Conservation (phyloP, 64 coral and sea anemone species). For the Stichodactyla mertensii region DNA sequence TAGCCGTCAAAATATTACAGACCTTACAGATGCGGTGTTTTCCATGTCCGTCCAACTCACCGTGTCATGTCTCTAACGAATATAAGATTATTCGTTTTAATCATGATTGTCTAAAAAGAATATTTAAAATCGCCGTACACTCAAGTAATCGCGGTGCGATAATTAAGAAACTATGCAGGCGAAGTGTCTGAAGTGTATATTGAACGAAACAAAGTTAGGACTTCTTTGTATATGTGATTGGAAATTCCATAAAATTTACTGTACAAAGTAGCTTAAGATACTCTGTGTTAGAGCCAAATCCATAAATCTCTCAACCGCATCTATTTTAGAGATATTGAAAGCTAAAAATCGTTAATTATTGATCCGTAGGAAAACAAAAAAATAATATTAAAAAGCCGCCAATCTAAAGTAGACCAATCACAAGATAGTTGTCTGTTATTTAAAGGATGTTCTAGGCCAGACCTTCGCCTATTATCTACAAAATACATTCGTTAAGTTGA, state of each 20-base stretch:
- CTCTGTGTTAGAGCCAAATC: conserved; percentile 2
- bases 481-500: conserved; percentile 8
- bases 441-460: neutral
- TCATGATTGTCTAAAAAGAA: neutral
- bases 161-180: neutral
- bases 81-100: no score
- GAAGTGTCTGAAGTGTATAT: neutral
- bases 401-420: conserved; percentile 7
- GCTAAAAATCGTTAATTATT: conserved; percentile 23
- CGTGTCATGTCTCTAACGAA: neutral
- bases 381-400: conserved; percentile 29
- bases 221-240: neutral
- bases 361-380: conserved; percentile 9
- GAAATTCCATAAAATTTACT: neutral
- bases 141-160: neutral
- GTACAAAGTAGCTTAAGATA: neutral
- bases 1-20: neutral
- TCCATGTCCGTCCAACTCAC: neutral
- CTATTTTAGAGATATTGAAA: conserved; percentile 20
- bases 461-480: neutral
- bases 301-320: conserved; percentile 5
- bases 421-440: neutral
- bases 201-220: neutral
- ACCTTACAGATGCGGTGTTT: neutral
- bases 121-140: neutral